Base-by-base conservation (phyloP, 2,888 invertebrate genomes). In the Lottia gigantea region DNA sequence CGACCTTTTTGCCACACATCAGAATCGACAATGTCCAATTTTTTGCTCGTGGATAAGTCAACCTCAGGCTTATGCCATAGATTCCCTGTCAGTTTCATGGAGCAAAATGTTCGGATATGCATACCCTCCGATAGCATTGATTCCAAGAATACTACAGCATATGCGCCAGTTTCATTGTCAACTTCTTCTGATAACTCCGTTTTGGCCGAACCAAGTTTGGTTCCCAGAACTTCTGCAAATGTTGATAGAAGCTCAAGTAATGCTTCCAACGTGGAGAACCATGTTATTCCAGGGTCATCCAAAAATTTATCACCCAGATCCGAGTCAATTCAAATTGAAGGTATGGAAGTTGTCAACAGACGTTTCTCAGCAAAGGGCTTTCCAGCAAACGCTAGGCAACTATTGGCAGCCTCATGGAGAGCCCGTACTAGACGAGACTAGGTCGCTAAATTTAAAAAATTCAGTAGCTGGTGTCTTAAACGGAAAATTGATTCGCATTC, bases 11-110 rank as follows among this genome's bases (percentile, higher is more conserved):
- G 16, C 66, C 0, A 16, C n/a, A 8, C 2, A 7, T 14, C 16
- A n/a, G 23, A 55, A 55, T 55, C n/a, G n/a, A 31, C 31, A 31
- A 31, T 31, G 31, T 31, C n/a, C 2, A 55, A 14, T 7, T 23
- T n/a, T 55, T n/a, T 55, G n/a, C 14, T 16, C 55, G 19, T n/a
- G 55, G 55, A n/a, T 55, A n/a, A 70, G 66, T 15, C 62, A 49
- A 11, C 49, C n/a, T 14, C 46, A 61, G 67, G 73, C 75, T 14
- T 62, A 25, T 63, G 70, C 73, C 63, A 47, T 74, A 55, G 74
- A 77, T 73, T 74, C 74, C 23, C 70, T 77, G 55, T 65, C 68
- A 14, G 71, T 74, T 62, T 15, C 67, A 16, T 75, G 73, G 73
- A 70, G 62, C 46, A 68, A 66, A 40, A 72, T 73, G 71, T 71